Conservation (phyloP, 2,113 vertebrate species). For the Nothobranchius furzeri region DNA sequence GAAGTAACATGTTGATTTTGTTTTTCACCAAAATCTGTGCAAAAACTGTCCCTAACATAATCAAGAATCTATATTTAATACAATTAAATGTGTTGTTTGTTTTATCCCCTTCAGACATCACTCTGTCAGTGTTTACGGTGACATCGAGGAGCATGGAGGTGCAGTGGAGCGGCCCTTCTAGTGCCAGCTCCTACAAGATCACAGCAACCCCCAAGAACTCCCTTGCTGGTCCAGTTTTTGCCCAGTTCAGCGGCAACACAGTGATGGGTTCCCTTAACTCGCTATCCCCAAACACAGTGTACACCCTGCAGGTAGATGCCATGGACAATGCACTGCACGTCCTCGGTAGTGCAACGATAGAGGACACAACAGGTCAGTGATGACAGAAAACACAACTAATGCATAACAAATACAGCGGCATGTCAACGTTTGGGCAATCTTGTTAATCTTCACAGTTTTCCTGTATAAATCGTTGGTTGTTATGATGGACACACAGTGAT, state of each 20-base stretch:
- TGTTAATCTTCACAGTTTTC: too few species aligned
- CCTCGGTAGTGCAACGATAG: slow-evolving; percentile 68
- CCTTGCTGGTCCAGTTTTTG: slow-evolving; percentile 52
- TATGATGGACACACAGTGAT: too few species aligned
- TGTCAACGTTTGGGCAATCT: too few species aligned
- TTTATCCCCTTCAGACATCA: slow-evolving; percentile 59
- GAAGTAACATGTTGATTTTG: too few species aligned
- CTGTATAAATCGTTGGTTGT: too few species aligned
- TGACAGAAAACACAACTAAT: neutral
- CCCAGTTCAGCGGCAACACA: slow-evolving; percentile 72
- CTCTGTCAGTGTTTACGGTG: slow-evolving; percentile 76
- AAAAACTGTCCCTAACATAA: neutral
- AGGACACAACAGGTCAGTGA: slow-evolving; percentile 73
- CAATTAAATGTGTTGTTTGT: neutral
- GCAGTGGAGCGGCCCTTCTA: slow-evolving; percentile 68
- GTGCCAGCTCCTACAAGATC: slow-evolving; percentile 80
- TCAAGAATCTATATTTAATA: neutral
- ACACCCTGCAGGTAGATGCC: slow-evolving; percentile 79
- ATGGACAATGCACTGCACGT: slow-evolving; percentile 72
- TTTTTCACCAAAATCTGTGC: neutral
- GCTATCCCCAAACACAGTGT: slow-evolving; percentile 78
- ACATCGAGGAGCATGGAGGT: slow-evolving; percentile 81
- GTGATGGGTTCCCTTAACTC: slow-evolving; percentile 78
- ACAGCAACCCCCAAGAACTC: slow-evolving; percentile 74
- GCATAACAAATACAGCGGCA: too few species aligned